A percentile compares a stretch with the other conserved stretches of the same genome.
These are phyloP conservation scores for Octomys mimax DNA, from an alignment of 2,797 vertebrate species.

Conservation along the genomic window DNA sequence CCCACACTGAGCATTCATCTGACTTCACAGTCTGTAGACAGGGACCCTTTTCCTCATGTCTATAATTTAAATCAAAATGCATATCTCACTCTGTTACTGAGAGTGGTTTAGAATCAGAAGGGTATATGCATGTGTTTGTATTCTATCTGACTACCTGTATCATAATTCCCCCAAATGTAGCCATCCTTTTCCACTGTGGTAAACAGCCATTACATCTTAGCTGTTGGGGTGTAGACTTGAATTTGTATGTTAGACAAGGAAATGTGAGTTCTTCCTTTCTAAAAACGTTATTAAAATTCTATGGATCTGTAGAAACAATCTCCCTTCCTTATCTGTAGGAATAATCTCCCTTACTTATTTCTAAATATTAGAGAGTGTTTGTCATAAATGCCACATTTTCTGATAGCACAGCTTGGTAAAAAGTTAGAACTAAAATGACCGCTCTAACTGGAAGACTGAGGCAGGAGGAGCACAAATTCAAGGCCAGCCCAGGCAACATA, in stretches of 20 bases:
- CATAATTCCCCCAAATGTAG: background rate
- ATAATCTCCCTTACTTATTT: background rate
- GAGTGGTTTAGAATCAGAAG: background rate
- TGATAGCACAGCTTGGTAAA: slow-evolving; percentile 5
- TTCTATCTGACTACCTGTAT: background rate
- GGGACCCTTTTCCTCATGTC: background rate
- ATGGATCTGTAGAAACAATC: background rate
- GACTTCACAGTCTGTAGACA: background rate
- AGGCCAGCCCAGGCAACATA: background rate
- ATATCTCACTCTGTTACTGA: background rate
- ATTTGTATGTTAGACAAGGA: background rate
- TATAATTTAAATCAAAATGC: background rate
- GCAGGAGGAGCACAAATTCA: background rate
- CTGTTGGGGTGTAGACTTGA: background rate
- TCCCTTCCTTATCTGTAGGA: slow-evolving; percentile 17
- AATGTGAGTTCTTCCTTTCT: slow-evolving; percentile 23
- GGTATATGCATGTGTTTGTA: background rate
- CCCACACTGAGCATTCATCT: background rate
- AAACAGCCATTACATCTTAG: background rate
- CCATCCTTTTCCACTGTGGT: background rate
- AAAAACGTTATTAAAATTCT: background rate
- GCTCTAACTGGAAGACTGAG: background rate
- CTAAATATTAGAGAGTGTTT: slow-evolving; percentile 6
- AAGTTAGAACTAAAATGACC: slow-evolving; percentile 51
- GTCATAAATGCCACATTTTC: background rate